These are phyloP conservation scores for Penaeus vannamei DNA, from an alignment of 1,140 invertebrate species.

Conservation along the genomic window DNA sequence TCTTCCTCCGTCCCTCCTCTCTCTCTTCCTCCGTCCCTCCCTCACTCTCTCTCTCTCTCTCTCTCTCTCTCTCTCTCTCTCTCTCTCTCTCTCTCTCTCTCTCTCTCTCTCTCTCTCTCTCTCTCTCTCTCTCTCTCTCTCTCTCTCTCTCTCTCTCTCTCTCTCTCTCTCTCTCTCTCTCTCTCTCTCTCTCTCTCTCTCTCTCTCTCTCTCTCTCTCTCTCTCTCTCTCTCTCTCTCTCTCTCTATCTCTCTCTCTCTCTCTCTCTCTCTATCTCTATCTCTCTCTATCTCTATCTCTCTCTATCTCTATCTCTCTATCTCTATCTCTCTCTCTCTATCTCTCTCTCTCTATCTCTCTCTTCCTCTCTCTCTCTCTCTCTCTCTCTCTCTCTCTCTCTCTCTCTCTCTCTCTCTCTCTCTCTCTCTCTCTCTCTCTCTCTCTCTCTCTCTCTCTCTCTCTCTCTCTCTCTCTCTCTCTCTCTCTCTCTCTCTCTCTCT, in stretches of 20 bases:
- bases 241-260: neutral
- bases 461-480: neutral
- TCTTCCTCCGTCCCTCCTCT: neutral
- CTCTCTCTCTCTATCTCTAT: neutral
- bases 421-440: neutral
- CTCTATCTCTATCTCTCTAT: neutral
- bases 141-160: neutral
- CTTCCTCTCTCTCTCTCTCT: neutral
- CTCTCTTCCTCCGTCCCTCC: neutral
- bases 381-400: neutral
- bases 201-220: neutral
- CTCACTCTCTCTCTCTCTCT: neutral
- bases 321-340: neutral
- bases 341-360: neutral
- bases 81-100: neutral
- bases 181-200: neutral
- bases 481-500: neutral
- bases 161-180: neutral
- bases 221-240: neutral
- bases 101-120: neutral
- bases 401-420: neutral
- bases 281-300: neutral
- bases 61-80: neutral
- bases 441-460: neutral
- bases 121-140: neutral